Evolutionary conservation across 2,888 invertebrate genomes (phyloP), one percentile per base, ranked within the genome.

Genomic region (Drosophila neotestacea): DNA sequence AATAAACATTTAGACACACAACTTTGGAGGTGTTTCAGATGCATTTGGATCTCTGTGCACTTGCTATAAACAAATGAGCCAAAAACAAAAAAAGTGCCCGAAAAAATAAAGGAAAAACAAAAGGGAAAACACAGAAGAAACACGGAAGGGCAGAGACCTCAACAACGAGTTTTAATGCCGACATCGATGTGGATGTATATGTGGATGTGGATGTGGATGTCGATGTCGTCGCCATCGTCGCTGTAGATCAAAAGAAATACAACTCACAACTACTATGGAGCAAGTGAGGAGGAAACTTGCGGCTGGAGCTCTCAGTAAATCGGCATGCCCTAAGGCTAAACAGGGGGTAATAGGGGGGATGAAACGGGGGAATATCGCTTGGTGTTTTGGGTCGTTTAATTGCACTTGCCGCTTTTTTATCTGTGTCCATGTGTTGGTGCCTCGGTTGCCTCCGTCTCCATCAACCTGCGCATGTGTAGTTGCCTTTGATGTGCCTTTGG

Each of bases 391-490:
- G 69, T 85, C 76, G 79, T 72, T 84, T 87, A 84, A 84, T 84
- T 84, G 84, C 84, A 84, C 85, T 87, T 84, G 88, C 84, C 69
- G 81, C 77, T 73, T 83, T 75, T 75, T 67, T 75, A 64, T 70
- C 54, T 59, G 67, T 42, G 32, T 50, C 38, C 42, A 62, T 76
- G 42, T 66, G 39, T 38, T 48, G 47, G 54, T 46, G 54, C 32
- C 30, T 13, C 11, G 22, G 51, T 51, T 64, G 27, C 47, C 39
- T 38, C 41, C 22, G 4, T 11, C 64, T 59, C 56, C 52, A 50
- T 42, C 55, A 46, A 65, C 50, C 55, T 77, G 79, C 65, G 79
- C 73, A 72, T 80, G 73, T 73, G 69, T 70, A 70, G 64, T 77
- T 39, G 67, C 67, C 68, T 71, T 84, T 76, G 78, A 76, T 76